Base-by-base conservation (phyloP, 2,888 invertebrate genomes). In the Cyclophora punctaria region DNA sequence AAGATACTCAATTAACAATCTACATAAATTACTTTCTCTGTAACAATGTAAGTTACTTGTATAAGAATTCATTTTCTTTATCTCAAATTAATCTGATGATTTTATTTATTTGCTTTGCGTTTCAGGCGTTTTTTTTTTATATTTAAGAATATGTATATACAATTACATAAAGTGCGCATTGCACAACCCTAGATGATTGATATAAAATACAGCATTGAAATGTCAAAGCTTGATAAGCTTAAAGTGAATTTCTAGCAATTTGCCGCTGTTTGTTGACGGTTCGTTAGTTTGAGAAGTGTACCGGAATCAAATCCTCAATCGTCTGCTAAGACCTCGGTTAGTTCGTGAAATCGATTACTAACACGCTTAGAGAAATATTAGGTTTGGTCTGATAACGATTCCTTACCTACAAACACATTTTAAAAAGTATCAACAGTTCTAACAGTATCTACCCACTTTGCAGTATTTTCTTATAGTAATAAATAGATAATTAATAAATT, bases 221-320 rank as follows among this genome's bases (percentile, higher is more conserved):
- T 76, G 79, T 83, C 81, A 80, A 77, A 78, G 69, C 63, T 68
- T 77, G 72, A 75, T 72, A 74, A 73, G 67, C 66, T 73, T 69
- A 62, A 3, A 69, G 64, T 62, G 69, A 75, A 77, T 83, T 83
- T 83, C 80, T 73, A 80, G 58, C 73, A 79, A 86, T 85, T 87
- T 84, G 60, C 69, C 67, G 74, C 72, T 65, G 67, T 71, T 71
- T 69, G 66, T 68, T 61, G 60, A 71, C 65, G 82, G 80, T 71
- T 88, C 78, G 87, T 87, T 88, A 85, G 77, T 73, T 73, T 70
- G 78, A 62, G 80, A 86, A 87, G 73, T 86, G 85, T 86, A 81
- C 85, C 87, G 85, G 84, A 87, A 83, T 82, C 71, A 70, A 78
- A 79, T 70, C 65, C 63, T 66, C 76, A 74, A 78, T 80, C 73